phyloP scores from a whole-genome alignment of 2,113 vertebrate species.

The Neopipo cinnamomea region DNA sequence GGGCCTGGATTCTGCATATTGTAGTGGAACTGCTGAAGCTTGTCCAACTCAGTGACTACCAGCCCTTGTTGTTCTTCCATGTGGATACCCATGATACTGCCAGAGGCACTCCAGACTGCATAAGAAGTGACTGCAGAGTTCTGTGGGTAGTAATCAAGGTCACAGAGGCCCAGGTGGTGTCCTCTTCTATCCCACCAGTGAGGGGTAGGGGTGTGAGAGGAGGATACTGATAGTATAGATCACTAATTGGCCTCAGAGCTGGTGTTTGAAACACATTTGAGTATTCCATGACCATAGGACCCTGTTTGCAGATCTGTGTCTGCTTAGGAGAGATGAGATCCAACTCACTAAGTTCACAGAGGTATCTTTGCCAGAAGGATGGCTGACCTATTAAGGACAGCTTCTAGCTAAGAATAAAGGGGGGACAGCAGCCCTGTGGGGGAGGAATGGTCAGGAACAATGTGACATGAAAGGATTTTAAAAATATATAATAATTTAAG shows the following conservation, averaged over 20 bases:
- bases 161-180: rapidly evolving
- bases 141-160: not conserved
- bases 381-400: not conserved
- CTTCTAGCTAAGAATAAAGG: not conserved
- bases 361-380: not conserved
- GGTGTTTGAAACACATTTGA: not conserved
- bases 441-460: not conserved
- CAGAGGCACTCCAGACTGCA: not conserved
- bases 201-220: not conserved
- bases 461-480: not conserved
- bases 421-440: not conserved
- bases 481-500: not conserved
- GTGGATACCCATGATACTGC: not conserved
- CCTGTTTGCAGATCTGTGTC: not conserved
- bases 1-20: not conserved
- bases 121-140: not conserved
- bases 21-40: not conserved
- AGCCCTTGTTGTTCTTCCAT: not conserved
- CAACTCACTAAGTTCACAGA: not conserved
- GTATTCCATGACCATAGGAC: not conserved
- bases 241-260: not conserved
- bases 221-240: not conserved
- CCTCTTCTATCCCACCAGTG: not conserved
- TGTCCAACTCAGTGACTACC: not conserved
- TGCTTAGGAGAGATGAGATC: not conserved